Evolutionary conservation across 2,888 invertebrate species (phyloP).

Genomic region (Polymixis lichenea): DNA sequence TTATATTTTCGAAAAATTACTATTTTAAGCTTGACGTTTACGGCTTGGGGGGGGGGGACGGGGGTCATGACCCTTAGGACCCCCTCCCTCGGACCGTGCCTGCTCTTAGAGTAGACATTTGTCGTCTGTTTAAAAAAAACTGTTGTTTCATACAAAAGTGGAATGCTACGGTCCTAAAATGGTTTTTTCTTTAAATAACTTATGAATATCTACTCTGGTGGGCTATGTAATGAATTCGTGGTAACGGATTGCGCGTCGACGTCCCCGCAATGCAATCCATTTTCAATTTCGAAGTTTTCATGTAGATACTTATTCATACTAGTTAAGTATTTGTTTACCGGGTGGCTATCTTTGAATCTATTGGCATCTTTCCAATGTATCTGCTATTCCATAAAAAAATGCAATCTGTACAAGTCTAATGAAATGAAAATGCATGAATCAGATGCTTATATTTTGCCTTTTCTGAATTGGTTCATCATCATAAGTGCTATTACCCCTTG

Average conservation of each 20-base stretch:
- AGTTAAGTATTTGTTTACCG: background rate
- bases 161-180: too few relatives aligned
- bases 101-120: too few relatives aligned
- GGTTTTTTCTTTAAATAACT: background rate
- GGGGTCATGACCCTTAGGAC: too few relatives aligned
- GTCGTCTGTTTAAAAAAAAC: too few relatives aligned
- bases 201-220: background rate
- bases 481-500: background rate
- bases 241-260: background rate
- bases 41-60: too few relatives aligned
- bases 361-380: constrained; percentile 1
- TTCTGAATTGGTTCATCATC: background rate
- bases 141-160: too few relatives aligned
- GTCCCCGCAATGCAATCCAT: too few relatives aligned
- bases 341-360: background rate
- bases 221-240: background rate
- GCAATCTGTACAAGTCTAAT: background rate
- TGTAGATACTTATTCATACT: background rate
- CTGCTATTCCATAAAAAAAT: background rate
- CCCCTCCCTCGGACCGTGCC: too few relatives aligned
- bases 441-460: background rate
- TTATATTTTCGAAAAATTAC: too few relatives aligned
- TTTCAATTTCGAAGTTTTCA: background rate
- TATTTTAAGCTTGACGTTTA: too few relatives aligned
- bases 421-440: constrained; percentile 4